These are phyloP conservation scores for Dexiosoma caninum DNA, from an alignment of 2,888 invertebrate genomes.

Conservation along the genomic window DNA sequence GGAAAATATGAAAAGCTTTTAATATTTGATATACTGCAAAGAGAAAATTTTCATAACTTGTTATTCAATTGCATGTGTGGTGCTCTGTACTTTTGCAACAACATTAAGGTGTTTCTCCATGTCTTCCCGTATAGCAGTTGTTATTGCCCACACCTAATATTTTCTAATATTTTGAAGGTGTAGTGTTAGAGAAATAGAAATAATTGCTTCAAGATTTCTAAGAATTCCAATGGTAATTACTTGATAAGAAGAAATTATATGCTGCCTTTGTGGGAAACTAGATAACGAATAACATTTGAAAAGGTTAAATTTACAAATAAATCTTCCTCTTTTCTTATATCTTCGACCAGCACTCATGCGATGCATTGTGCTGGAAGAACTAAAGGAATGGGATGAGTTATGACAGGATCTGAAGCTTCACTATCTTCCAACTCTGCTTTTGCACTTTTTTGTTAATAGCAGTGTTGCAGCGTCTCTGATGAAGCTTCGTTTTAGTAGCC, in stretches of 20 bases:
- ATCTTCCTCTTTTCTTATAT: no score
- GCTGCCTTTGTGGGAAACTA: no score
- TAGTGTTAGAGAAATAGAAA: not conserved
- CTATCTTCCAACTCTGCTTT: no score
- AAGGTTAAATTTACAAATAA: no score
- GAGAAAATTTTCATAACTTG: slow-evolving; percentile 29
- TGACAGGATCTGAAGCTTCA: no score
- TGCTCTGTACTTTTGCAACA: not conserved
- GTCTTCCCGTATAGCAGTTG: not conserved
- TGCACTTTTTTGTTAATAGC: no score
- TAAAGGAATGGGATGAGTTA: no score
- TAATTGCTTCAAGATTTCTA: not conserved
- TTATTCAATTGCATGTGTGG: not conserved
- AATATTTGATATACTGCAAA: slow-evolving; percentile 10
- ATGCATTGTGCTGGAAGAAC: no score
- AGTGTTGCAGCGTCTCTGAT: no score
- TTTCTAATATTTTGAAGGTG: not conserved
- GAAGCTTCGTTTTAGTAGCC: no score
- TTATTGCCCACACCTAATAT: slow-evolving; percentile 11
- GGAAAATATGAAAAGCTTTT: slow-evolving; percentile 16
- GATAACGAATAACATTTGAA: no score
- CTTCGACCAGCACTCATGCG: no score
- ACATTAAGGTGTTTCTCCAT: not conserved
- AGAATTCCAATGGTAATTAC: slow-evolving; percentile 18
- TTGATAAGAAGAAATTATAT: not conserved